Evolutionary conservation across 2,113 vertebrate genomes (phyloP).

Genomic region (Cichladusa arquata): DNA sequence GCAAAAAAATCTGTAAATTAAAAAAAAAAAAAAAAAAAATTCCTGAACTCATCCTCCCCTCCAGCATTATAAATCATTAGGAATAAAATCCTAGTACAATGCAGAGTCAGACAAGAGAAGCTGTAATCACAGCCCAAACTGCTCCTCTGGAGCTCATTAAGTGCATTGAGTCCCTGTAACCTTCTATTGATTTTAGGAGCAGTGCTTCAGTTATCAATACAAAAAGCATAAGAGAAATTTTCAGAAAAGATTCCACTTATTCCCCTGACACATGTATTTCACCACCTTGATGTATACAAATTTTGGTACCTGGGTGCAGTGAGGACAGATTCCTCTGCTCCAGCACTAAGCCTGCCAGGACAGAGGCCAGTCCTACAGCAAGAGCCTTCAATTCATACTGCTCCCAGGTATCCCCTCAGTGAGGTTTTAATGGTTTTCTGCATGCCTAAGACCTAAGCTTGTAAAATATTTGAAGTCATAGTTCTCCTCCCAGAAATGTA

Average conservation of each 20-base stretch:
- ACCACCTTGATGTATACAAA: not conserved
- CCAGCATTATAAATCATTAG: not conserved
- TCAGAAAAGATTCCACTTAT: not conserved
- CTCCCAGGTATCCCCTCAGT: rapidly evolving
- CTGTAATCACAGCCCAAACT: not conserved
- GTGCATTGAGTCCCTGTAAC: not conserved
- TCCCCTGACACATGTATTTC: not conserved
- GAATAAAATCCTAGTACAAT: not conserved
- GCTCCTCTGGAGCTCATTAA: constrained; percentile 32
- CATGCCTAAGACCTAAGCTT: not conserved
- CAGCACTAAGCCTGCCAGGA: not conserved
- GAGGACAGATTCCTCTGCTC: not conserved
- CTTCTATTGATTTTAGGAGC: not conserved
- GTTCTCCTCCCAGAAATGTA: not conserved
- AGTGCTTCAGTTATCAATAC: not conserved
- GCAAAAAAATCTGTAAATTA: not conserved
- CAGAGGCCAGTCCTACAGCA: not conserved
- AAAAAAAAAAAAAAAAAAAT: not conserved
- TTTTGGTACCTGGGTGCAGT: not conserved
- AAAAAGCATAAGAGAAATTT: not conserved
- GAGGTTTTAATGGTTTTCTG: not conserved
- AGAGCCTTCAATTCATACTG: not conserved
- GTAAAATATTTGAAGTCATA: not conserved
- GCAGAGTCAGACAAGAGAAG: not conserved
- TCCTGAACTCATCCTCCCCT: not conserved